Base-by-base conservation (phyloP, 2,888 invertebrate species). In the Bellardia bayeri region DNA sequence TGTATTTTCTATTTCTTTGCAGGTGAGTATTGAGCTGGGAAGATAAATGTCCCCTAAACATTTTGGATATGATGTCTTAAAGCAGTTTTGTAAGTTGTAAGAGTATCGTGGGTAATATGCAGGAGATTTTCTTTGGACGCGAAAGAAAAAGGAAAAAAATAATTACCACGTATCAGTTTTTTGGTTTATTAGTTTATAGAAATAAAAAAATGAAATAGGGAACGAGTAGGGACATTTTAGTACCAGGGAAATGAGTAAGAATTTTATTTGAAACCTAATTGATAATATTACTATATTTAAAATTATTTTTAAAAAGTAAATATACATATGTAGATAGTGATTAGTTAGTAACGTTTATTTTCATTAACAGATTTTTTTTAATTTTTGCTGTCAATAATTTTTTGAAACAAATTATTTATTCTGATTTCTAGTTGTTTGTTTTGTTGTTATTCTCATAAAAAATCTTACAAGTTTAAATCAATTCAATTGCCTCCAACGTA, bases 21-120 rank as follows among this genome's bases (percentile, higher is more conserved):
- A 88, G 88, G 88, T 88, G 82, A 88, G 85, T 88, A 68, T 71
- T 71, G 23, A 23, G 8, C 33, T n/a, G 9, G 7, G 30, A 11
- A 8, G 3, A 33, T 14, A 56, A 33, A 16, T 71, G 37, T 30
- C 37, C n/a, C 8, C 9, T 5, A 8, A 72, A 56, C 61, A 80
- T 81, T 81, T 64, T 72, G 81, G 54, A 68, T 58, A n/a, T 40
- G 14, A 33, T 9, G 45, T 45, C 33, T 45, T 5, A 72, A 37
- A 54, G 74, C 72, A 23, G 16, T 72, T 58, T 16, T 64, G 81
- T 82, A 82, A 82, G 11, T 63, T 72, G 72, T 72, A 37, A 56
- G 11, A 64, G 64, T 56, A 74, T 74, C 72, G 72, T 81, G 16
- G 30, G 58, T 58, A 58, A 58, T 30, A 23, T 11, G 13, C 3